phyloP scores from a whole-genome alignment of 2,888 invertebrate species.

The Litoditis marina region DNA sequence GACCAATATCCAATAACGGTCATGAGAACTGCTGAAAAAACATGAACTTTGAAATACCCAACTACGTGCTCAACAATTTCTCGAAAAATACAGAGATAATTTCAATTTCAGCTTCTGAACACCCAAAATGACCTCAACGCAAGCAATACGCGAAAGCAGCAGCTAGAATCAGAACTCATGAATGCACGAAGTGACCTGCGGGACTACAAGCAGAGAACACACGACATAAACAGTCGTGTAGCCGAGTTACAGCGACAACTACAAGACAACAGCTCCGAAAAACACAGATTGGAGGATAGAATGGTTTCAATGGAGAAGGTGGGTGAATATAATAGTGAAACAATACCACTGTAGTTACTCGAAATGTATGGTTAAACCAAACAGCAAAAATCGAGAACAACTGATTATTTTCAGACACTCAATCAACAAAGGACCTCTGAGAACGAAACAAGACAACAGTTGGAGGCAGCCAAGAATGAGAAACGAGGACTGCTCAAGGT shows the following conservation, averaged over 20 bases:
- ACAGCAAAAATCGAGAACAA: neutral
- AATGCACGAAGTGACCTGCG: conserved; percentile 53
- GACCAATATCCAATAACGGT: too few species aligned
- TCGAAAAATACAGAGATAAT: too few species aligned
- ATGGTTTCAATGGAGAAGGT: conserved; percentile 56
- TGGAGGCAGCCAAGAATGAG: conserved; percentile 56
- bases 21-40: too few species aligned
- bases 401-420: conserved; percentile 43
- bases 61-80: too few species aligned
- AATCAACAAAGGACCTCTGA: conserved; percentile 50
- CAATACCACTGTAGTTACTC: too few species aligned
- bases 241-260: conserved; percentile 58
- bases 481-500: conserved; percentile 46
- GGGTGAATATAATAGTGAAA: neutral
- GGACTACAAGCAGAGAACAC: conserved; percentile 57
- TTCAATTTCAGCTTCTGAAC: conserved; percentile 27
- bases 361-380: neutral
- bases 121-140: conserved; percentile 54
- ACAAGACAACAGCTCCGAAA: conserved; percentile 55
- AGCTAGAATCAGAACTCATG: conserved; percentile 54
- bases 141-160: conserved; percentile 47
- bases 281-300: conserved; percentile 57
- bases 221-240: conserved; percentile 55
- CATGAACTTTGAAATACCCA: too few species aligned
- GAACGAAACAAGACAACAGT: conserved; percentile 54